Evolutionary conservation across 2,113 vertebrate genomes (phyloP), one percentile per base, ranked within the genome.

Genomic region (Sylvia atricapilla): DNA sequence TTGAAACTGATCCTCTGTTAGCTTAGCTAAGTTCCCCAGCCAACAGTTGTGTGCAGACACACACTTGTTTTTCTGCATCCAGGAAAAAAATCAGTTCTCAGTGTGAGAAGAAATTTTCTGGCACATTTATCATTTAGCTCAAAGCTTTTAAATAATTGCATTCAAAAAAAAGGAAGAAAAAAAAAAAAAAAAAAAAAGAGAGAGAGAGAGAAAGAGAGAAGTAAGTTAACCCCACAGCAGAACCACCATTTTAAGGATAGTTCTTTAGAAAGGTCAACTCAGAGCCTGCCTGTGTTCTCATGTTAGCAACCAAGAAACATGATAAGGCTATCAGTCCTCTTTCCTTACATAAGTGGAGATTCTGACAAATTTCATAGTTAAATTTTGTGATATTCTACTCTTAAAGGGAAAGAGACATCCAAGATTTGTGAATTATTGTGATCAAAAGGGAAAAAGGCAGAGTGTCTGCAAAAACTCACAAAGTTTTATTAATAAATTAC

Each of bases 1-100:
- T 84, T 92, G 84, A 89, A 89, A 70, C 46, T 46, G 59, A 92
- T 87, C 62, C 14, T 76, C 20, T 53, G n/a, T 55, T 86, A 80
- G 60, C 50, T 73, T 33, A 69, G 37, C 19, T 58, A 68, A 64
- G 19, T 79, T 94, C 64, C 4, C 41, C 55, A 64, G 67, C 13
- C 58, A 95, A 27, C 22, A 86, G 13, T 59, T 84, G 31, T 5
- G 1, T 46, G 39, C 7, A 84, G 55, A 92, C 37, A 14, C 19
- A 66, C 9, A 18, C 19, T 90, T 79, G 35, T 5, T 85, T 88
- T 86, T 73, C 76, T 16, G 10, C 30, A 44, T 73, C 49, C 66
- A 31, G 49, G 69, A 73, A 66, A n/a, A 47, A 77, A 69, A 76
- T 62, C 9, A 33, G 10, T n/a, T 80, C 59, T 80, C 27, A 22